phyloP scores from a whole-genome alignment of 2,113 vertebrate genomes.

The Mirza zaza region DNA sequence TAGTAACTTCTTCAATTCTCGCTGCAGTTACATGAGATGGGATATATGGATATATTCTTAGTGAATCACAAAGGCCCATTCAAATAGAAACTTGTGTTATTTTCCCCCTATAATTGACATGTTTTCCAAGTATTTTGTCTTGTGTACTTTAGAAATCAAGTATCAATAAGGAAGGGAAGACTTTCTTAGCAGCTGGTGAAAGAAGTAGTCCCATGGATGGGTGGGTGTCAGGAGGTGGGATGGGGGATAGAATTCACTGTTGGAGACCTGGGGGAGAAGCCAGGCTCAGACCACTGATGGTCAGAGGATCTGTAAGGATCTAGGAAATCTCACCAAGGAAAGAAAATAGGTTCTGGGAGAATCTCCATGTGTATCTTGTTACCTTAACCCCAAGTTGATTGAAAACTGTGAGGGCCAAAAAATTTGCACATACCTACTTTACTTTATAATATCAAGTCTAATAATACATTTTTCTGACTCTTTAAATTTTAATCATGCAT shows the following conservation, averaged over 20 bases:
- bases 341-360: neutral
- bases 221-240: too few species aligned
- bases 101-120: neutral
- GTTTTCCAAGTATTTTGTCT: neutral
- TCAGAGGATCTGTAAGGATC: neutral
- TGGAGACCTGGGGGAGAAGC: neutral
- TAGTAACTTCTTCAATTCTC: neutral
- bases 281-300: neutral
- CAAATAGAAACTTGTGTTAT: neutral
- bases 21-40: neutral
- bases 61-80: neutral
- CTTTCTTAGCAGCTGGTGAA: neutral
- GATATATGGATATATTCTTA: neutral
- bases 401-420: neutral
- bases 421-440: neutral
- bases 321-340: neutral
- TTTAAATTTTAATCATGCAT: slow-evolving; percentile 57
- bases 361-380: neutral
- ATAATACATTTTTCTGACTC: neutral
- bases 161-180: neutral
- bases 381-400: neutral
- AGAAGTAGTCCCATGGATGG: neutral
- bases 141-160: neutral
- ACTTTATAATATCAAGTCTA: neutral
- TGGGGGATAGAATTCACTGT: neutral